Percentiles rank a stretch among this genome's conserved stretches.
phyloP scores from a whole-genome alignment of 2,113 vertebrate species.

The Mugil cephalus region DNA sequence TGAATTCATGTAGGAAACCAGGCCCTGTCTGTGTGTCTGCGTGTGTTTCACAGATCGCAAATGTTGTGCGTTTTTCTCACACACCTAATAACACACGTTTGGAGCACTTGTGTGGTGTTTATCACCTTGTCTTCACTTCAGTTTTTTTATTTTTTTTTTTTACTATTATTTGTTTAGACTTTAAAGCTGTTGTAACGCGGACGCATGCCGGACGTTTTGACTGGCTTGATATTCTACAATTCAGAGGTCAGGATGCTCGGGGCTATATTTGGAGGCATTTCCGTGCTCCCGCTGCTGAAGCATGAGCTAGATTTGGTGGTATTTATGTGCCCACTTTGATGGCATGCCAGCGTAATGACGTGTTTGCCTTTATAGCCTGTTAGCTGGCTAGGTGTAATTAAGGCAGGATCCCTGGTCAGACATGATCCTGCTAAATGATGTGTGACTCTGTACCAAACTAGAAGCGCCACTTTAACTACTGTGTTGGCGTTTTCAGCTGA shows the following conservation, averaged over 20 bases:
- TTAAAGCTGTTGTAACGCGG: no score
- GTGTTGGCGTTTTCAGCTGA: slow-evolving; percentile 15
- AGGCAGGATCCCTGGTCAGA: slow-evolving; percentile 10
- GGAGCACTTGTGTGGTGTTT: slow-evolving; percentile 25
- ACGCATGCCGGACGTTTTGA: background rate
- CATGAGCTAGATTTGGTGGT: slow-evolving; percentile 64
- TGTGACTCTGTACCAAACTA: slow-evolving; percentile 19
- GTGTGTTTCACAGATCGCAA: slow-evolving; percentile 46
- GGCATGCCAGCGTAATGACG: slow-evolving; percentile 55
- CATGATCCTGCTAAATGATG: slow-evolving; percentile 41
- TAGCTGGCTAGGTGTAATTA: slow-evolving; percentile 45
- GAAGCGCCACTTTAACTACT: background rate
- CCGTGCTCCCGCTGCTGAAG: slow-evolving; percentile 46
- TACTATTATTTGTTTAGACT: no score
- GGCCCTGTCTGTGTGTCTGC: slow-evolving; percentile 19
- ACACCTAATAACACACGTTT: slow-evolving; percentile 20
- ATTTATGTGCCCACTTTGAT: slow-evolving; percentile 58
- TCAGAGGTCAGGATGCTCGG: slow-evolving; percentile 44
- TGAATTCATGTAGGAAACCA: slow-evolving; percentile 75
- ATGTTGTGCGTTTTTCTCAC: slow-evolving; percentile 49
- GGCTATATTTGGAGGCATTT: slow-evolving; percentile 62
- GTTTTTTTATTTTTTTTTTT: slow-evolving; percentile 22
- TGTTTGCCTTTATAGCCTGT: slow-evolving; percentile 22
- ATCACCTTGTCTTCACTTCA: slow-evolving; percentile 33
- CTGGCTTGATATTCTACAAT: slow-evolving; percentile 29